Conservation (phyloP, 1,140 invertebrate genomes). For the Portunus trituberculatus region DNA sequence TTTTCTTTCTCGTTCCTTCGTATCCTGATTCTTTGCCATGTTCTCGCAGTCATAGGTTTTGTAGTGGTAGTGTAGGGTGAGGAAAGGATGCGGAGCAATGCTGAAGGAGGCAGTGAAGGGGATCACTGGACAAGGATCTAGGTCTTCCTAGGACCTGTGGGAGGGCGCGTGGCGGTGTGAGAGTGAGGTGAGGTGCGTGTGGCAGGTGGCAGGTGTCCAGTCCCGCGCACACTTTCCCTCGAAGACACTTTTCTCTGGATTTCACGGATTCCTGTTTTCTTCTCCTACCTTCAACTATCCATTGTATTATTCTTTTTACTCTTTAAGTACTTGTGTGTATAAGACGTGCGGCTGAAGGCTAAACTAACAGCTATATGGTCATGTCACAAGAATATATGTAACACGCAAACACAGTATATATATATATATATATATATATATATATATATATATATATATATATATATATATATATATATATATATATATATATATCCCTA, state of each 20-base stretch:
- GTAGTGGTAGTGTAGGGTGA: neutral
- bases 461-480: no score
- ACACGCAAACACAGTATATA: no score
- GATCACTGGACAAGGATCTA: neutral
- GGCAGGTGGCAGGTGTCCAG: neutral
- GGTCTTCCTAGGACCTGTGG: neutral
- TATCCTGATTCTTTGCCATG: neutral
- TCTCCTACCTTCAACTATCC: neutral
- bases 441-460: no score
- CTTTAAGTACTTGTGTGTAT: neutral
- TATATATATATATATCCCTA: no score
- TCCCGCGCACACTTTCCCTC: neutral
- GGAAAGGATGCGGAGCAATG: neutral
- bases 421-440: no score
- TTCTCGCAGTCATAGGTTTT: neutral
- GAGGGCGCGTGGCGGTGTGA: neutral
- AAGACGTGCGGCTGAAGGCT: no score
- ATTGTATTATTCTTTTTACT: neutral
- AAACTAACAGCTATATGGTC: no score
- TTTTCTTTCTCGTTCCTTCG: neutral
- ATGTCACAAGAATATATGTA: no score
- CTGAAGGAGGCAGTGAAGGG: neutral
- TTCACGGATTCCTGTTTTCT: neutral
- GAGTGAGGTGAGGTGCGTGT: no score
- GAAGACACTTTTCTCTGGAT: neutral